Percentiles rank a stretch among this genome's conserved stretches.
Evolutionary conservation across 64 coral and sea anemone genomes (phyloP).

Genomic region (Stylophora pistillata): DNA sequence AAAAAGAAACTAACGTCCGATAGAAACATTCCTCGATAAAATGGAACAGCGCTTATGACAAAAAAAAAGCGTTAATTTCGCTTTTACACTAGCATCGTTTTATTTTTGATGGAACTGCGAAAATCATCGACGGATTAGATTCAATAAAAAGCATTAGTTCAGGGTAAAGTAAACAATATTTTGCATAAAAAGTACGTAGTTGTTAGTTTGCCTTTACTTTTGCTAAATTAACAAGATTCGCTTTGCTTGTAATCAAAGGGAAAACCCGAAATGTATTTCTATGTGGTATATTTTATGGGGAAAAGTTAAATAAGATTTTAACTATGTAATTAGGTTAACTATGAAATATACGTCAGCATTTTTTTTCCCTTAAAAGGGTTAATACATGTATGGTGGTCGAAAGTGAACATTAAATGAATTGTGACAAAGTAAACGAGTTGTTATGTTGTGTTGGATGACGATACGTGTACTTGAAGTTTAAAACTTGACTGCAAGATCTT

Average conservation of each 20-base stretch:
- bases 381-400: no score
- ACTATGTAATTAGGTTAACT: no score
- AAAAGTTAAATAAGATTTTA: background rate
- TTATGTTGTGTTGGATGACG: no score
- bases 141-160: slow-evolving; percentile 6
- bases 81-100: background rate
- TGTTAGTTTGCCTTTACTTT: background rate
- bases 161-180: background rate
- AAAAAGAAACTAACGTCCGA: background rate
- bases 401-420: no score
- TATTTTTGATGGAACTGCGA: background rate
- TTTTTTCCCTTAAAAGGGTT: background rate
- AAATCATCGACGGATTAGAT: background rate
- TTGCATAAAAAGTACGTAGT: background rate
- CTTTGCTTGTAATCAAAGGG: background rate
- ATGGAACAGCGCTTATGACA: slow-evolving; percentile 1
- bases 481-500: no score
- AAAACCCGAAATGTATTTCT: background rate
- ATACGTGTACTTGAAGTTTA: no score
- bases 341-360: background rate
- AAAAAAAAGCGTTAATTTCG: background rate
- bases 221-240: background rate
- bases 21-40: background rate
- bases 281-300: background rate
- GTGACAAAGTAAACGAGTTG: no score